Conservation (phyloP, 2,888 invertebrate species). For the Actias luna region DNA sequence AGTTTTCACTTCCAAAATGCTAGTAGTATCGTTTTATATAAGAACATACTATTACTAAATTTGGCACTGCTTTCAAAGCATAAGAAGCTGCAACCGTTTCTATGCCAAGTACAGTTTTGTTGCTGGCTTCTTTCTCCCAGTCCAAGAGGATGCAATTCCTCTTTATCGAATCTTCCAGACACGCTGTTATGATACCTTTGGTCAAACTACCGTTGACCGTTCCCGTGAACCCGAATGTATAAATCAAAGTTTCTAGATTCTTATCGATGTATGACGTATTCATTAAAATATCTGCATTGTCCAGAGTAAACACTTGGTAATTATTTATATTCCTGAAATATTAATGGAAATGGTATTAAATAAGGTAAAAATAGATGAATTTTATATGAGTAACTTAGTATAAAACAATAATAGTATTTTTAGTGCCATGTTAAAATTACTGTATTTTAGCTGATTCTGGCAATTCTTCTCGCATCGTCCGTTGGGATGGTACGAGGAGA, state of each 20-base stretch:
- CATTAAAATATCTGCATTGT: slow-evolving; percentile 4
- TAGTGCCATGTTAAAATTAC: too few relatives aligned
- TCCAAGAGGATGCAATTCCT: slow-evolving; percentile 24
- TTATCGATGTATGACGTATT: slow-evolving; percentile 7
- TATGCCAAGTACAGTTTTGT: slow-evolving; percentile 8
- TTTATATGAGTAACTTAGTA: too few relatives aligned
- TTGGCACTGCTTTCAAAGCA: slow-evolving; percentile 17
- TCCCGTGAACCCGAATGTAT: slow-evolving; percentile 20
- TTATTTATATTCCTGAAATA: too few relatives aligned
- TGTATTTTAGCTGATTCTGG: too few relatives aligned
- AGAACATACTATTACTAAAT: slow-evolving; percentile 20
- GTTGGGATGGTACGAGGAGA: too few relatives aligned
- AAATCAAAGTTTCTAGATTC: slow-evolving; percentile 15
- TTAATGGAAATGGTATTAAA: too few relatives aligned
- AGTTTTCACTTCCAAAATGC: too few relatives aligned
- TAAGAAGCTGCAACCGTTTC: slow-evolving; percentile 16
- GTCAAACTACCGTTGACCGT: slow-evolving; percentile 16
- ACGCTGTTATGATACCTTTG: slow-evolving; percentile 6
- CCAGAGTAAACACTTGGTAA: slow-evolving; percentile 4
- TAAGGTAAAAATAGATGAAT: too few relatives aligned
- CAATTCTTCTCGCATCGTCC: too few relatives aligned
- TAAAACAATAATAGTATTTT: too few relatives aligned
- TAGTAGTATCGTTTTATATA: background rate
- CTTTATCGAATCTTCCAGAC: background rate
- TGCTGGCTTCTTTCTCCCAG: slow-evolving; percentile 27